Evolutionary conservation across 2,113 vertebrate genomes (phyloP).

Genomic region (Sus scrofa): T2T-Sscrofa CM000820.6:20406001-20406500

Average conservation of each 20-base stretch:
- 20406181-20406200: not conserved
- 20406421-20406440: not conserved
- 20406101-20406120: not conserved
- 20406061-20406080: not conserved
- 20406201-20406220: conserved; percentile 1
- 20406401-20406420: not conserved
- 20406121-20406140: not conserved
- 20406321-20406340: not conserved
- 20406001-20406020: not conserved
- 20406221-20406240: not conserved
- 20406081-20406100: not conserved
- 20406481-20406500: not conserved
- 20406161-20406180: not conserved
- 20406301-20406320: not conserved
- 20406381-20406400: not conserved
- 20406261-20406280: conserved; percentile 17
- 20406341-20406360: not conserved
- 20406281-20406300: not conserved
- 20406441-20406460: not conserved
- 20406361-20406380: not conserved
- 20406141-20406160: not conserved
- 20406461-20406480: not conserved
- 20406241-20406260: not conserved
- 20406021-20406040: no score
- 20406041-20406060: not conserved